phyloP scores from a whole-genome alignment of 2,113 vertebrate genomes.

The Ceratotherium simum region DNA sequence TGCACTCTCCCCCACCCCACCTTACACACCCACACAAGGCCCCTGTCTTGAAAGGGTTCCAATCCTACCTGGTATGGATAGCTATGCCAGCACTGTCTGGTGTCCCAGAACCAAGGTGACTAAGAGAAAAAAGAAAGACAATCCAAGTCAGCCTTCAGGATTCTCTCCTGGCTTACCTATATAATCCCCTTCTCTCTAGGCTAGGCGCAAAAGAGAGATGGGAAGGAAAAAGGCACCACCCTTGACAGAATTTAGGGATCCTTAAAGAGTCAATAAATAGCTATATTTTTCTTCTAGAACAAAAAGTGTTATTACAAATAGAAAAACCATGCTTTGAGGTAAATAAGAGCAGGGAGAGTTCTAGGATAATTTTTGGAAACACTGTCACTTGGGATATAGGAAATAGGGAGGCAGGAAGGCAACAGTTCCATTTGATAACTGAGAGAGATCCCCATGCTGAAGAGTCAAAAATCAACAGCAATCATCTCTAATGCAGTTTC shows the following conservation, averaged over 20 bases:
- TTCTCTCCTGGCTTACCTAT: background rate
- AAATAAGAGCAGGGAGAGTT: conserved; percentile 14
- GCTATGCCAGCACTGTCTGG: conserved; percentile 96
- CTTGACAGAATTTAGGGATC: background rate
- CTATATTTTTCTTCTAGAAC: background rate
- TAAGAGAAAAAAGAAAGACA: conserved; percentile 75
- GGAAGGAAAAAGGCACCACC: background rate
- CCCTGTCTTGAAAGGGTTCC: background rate
- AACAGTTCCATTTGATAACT: conserved; percentile 6
- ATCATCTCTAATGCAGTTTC: background rate
- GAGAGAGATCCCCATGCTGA: background rate
- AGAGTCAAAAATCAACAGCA: conserved; percentile 46
- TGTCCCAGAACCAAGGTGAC: conserved; percentile 98
- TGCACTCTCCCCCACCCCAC: background rate
- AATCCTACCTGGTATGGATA: conserved; percentile 96
- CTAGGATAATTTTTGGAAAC: background rate
- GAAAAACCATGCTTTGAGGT: conserved; percentile 8
- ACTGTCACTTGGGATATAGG: background rate
- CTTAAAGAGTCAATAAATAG: conserved; percentile 26
- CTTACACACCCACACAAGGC: background rate
- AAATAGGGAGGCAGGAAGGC: background rate
- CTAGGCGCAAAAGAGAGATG: background rate
- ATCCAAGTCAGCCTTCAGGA: conserved; percentile 52
- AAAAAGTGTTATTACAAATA: background rate
- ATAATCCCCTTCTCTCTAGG: background rate